Evolutionary conservation across 2,113 vertebrate species (phyloP), one percentile per base, ranked within the genome.

Genomic region (Crocuta crocuta): DNA sequence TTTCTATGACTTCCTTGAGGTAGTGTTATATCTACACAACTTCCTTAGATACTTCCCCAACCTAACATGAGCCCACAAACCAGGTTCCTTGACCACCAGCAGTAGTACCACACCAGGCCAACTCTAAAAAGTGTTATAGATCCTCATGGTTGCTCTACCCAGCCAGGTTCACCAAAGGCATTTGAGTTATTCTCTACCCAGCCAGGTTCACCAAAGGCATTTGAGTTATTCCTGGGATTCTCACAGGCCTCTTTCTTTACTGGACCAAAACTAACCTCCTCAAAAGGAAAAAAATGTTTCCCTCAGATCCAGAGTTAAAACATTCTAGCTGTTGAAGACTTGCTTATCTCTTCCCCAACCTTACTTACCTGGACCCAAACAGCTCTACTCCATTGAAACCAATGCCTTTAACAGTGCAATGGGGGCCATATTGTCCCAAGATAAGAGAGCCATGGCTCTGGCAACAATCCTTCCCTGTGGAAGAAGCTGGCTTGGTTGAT

Each of bases 201-300:
- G 74, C 35, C 53, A 65, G 66, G 39, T 66, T 92, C 68, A 58
- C 53, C 19, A 21, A 76, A 68, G 35, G 31, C 10, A 61, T 28
- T 48, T 71, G 50, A 92, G 11, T 68, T 95, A 79, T 83, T 97
- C 63, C 89, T 61, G 35, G 55, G 63, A 92, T 87, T 93, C 28
- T 81, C 61, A 43, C 1, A 83, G 93, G 13, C 23, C 39, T 96
- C 55, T 89, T 61, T 43, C 92, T 86, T 94, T 91, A 35, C 53
- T 92, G 55, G 7, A 82, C 53, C 68, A 87, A 90, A 90, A 65
- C 24, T 73, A 91, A 96, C 23, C 33, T 88, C 87, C 90, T n/a
- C 70, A 43, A 85, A 68, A 82, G 50, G 26, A 70, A 86, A 28
- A 70, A 74, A 82, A 90, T 24, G 4, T 33, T 89, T 90, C 39